Evolutionary conservation across 2,113 vertebrate species (phyloP).

Genomic region (Sciurus niger): DNA sequence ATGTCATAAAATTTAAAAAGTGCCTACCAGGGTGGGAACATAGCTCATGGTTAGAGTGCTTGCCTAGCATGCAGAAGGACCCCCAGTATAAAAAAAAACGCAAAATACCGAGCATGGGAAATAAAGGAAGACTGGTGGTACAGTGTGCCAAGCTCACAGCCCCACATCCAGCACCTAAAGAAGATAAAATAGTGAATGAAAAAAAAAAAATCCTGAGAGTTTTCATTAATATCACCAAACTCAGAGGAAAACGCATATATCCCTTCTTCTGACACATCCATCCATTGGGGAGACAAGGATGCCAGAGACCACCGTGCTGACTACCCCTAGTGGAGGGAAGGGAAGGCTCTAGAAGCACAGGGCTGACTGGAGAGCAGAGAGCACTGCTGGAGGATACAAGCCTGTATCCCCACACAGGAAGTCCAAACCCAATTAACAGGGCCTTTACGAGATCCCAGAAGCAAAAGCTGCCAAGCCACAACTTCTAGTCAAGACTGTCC

Average conservation of each 20-base stretch:
- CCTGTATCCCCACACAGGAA: not conserved
- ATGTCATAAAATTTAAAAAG: not conserved
- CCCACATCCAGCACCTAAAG: not conserved
- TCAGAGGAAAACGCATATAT: not conserved
- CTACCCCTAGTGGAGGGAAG: not conserved
- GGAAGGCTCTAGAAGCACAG: not conserved
- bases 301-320: fast-evolving
- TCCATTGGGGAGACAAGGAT: not conserved
- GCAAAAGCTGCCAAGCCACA: not conserved
- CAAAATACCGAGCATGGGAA: not conserved
- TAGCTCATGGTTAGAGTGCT: no score
- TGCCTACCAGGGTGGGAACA: not conserved
- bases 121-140: no score
- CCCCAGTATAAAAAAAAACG: no score
- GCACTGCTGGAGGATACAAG: fast-evolving
- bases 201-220: not conserved
- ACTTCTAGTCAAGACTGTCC: no score
- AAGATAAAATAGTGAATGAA: not conserved
- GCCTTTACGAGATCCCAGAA: not conserved
- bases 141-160: not conserved
- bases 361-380: not conserved
- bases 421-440: not conserved
- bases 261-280: not conserved
- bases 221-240: not conserved
- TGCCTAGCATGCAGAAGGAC: no score